Evolutionary conservation across 2,888 invertebrate species (phyloP).

Genomic region (Heliconius ismenius): DNA sequence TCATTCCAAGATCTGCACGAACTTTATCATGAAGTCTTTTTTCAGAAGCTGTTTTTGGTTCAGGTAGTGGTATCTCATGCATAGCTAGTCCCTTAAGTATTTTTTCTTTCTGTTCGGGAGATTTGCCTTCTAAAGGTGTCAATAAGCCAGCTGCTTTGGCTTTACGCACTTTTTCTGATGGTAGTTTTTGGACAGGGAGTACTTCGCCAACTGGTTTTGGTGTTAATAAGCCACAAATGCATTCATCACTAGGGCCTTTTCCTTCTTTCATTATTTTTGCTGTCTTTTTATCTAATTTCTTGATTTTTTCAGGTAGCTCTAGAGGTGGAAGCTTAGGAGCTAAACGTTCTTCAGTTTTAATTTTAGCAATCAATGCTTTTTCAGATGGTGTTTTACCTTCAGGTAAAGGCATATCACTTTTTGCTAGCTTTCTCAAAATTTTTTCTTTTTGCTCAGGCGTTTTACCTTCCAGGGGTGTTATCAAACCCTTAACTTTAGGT

Average conservation of each 20-base stretch:
- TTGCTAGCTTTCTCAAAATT: slow-evolving; percentile 47
- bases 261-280: slow-evolving; percentile 52
- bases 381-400: slow-evolving; percentile 47
- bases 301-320: slow-evolving; percentile 39
- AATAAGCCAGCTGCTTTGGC: slow-evolving; percentile 45
- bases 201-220: neutral
- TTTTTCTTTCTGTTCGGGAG: slow-evolving; percentile 14
- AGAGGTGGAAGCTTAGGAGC: slow-evolving; percentile 35
- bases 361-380: slow-evolving; percentile 45
- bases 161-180: slow-evolving; percentile 39
- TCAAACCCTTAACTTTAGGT: slow-evolving; percentile 41
- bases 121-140: slow-evolving; percentile 35
- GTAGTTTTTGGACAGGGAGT: neutral
- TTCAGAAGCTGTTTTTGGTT: slow-evolving; percentile 45
- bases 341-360: slow-evolving; percentile 44
- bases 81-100: slow-evolving; percentile 2
- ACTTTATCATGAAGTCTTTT: slow-evolving; percentile 48
- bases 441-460: slow-evolving; percentile 51
- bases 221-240: slow-evolving; percentile 50
- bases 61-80: slow-evolving; percentile 41
- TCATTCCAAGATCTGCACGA: slow-evolving; percentile 48
- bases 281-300: slow-evolving; percentile 45
- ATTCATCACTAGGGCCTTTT: slow-evolving; percentile 53
- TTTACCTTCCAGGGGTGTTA: slow-evolving; percentile 51
- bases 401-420: slow-evolving; percentile 48